Base-by-base conservation (phyloP, 2,888 invertebrate genomes). In the Heteromurus nitidus region DNA sequence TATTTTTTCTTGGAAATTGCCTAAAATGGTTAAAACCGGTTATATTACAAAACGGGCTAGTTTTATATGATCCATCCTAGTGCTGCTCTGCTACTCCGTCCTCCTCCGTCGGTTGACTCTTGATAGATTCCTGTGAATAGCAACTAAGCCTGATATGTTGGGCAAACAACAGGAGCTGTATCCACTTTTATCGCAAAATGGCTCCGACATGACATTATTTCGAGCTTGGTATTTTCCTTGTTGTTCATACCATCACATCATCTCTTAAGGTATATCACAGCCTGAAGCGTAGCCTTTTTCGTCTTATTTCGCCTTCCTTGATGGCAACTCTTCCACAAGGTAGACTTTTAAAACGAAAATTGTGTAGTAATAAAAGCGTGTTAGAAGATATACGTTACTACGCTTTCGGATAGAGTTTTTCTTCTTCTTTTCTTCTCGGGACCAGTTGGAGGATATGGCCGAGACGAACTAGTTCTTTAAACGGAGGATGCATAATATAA, bases 131-230 rank as follows among this genome's bases (percentile, higher is more conserved):
- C 47, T 47, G 3, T 13, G 47, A 47, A 47, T 3, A 47, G 3
- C 3, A 3, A 47, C 47, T 47, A n/a, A n/a, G n/a, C 47, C 47
- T 47, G 3, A 11, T 47, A 47, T 47, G 47, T 47, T n/a, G 47
- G n/a, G 3, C 16, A 47, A 47, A 16, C 47, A n/a, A n/a, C n/a
- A n/a, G n/a, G 55, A 22, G n/a, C 55, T 55, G 5, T 36, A 60
- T 13, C 30, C 64, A 20, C 16, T 64, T 69, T 69, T 53, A 69
- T 69, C 31, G 31, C 44, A 58, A n/a, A n/a, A n/a, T n/a, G n/a
- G n/a, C n/a, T 26, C 79, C 72, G 79, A 79, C 79, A 69, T 22
- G 53, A 79, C 79, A 79, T 70, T 72, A 79, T 62, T 79, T 72
- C 72, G 44, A 22, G 44, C 47, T 28, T 53, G 30, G 31, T 60